A percentile compares a stretch with the other conserved stretches of the same genome.
phyloP scores from a whole-genome alignment of 2,888 invertebrate species.

The Embidobia sp. region DNA sequence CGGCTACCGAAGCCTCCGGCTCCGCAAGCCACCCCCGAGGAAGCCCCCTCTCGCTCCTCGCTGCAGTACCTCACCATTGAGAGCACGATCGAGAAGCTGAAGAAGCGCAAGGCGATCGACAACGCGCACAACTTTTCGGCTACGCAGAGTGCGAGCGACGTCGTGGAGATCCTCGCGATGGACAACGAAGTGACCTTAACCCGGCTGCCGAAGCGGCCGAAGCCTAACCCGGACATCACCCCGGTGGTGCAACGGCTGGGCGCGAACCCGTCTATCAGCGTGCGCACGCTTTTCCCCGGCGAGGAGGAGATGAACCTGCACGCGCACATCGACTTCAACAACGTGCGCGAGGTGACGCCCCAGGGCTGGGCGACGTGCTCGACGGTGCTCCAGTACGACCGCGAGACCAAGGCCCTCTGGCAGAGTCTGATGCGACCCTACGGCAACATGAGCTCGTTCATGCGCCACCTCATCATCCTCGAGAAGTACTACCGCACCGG shows the following conservation, averaged over 20 bases:
- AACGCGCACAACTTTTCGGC: conserved; percentile 69
- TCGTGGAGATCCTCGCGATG: conserved; percentile 81
- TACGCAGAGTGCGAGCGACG: conserved; percentile 69
- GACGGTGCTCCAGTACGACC: conserved; percentile 90
- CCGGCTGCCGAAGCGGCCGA: conserved; percentile 81
- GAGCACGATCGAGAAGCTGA: conserved; percentile 78
- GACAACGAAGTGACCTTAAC: conserved; percentile 85
- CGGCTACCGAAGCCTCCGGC: conserved; percentile 16
- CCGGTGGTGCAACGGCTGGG: conserved; percentile 87
- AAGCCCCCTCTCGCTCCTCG: too few relatives aligned
- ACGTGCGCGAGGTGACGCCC: conserved; percentile 88
- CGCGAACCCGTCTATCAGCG: conserved; percentile 91
- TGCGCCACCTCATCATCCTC: conserved; percentile 89
- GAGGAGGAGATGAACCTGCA: conserved; percentile 91
- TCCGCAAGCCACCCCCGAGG: not conserved
- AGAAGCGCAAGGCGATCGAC: conserved; percentile 78
- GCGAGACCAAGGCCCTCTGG: conserved; percentile 91
- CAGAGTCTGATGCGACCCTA: conserved; percentile 92
- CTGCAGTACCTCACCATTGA: conserved; percentile 74
- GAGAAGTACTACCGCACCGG: conserved; percentile 91
- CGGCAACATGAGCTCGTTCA: conserved; percentile 92
- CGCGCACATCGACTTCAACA: conserved; percentile 89
- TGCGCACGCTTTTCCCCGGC: conserved; percentile 90
- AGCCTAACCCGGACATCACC: conserved; percentile 83
- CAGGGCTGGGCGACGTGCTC: conserved; percentile 93